Conservation (phyloP, 2,888 invertebrate species). For the Baccha elongata region DNA sequence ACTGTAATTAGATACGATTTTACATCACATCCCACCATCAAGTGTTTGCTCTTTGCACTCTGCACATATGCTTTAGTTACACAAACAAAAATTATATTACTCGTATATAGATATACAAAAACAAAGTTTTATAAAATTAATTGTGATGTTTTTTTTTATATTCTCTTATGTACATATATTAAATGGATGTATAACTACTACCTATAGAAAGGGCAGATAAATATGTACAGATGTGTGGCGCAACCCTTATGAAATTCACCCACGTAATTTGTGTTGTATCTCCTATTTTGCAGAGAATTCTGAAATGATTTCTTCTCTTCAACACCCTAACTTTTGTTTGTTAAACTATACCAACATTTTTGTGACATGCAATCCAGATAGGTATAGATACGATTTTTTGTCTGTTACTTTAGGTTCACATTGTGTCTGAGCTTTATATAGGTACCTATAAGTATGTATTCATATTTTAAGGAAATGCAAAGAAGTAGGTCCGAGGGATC, state of each 20-base stretch:
- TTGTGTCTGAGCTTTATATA: neutral
- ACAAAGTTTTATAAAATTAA: constrained; percentile 21
- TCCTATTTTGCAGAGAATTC: constrained; percentile 9
- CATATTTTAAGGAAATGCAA: neutral
- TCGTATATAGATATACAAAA: neutral
- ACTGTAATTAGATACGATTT: constrained; percentile 70
- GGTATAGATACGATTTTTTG: too few relatives aligned
- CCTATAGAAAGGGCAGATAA: constrained; percentile 30
- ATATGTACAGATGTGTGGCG: constrained; percentile 51
- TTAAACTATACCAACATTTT: constrained; percentile 5
- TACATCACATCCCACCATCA: constrained; percentile 62
- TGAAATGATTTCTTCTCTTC: neutral
- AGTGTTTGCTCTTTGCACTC: constrained; percentile 48
- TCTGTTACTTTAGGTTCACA: neutral
- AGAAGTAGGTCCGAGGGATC: too few relatives aligned
- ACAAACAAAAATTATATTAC: constrained; percentile 27
- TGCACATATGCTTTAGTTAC: constrained; percentile 45
- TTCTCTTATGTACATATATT: constrained; percentile 4
- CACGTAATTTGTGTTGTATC: constrained; percentile 41
- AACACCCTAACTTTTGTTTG: neutral
- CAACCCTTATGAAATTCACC: constrained; percentile 53
- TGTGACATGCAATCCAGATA: constrained; percentile 19
- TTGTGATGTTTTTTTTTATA: constrained; percentile 1
- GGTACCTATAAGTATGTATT: neutral
- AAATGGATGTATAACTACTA: neutral